phyloP scores from a whole-genome alignment of 2,113 vertebrate species.

The Collichthys lucidus region DNA sequence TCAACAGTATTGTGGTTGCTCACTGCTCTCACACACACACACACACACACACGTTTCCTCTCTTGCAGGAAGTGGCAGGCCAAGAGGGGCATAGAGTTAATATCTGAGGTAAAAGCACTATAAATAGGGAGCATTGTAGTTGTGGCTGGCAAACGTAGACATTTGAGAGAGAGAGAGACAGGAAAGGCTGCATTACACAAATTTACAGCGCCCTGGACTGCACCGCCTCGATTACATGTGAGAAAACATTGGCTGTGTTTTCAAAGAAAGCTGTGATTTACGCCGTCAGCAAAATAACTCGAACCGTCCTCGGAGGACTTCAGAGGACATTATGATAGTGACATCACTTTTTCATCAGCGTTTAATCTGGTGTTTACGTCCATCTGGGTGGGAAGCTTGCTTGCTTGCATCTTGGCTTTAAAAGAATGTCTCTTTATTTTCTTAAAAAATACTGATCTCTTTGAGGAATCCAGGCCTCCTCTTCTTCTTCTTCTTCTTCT shows the following conservation, averaged over 20 bases:
- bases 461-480: neutral
- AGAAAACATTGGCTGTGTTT: constrained; percentile 69
- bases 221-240: constrained; percentile 57
- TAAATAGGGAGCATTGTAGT: constrained; percentile 83
- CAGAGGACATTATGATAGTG: constrained; percentile 32
- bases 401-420: constrained; percentile 6
- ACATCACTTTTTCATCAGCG: constrained; percentile 22
- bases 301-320: constrained; percentile 23
- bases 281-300: constrained; percentile 58
- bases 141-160: constrained; percentile 58
- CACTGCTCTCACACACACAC: constrained; percentile 35
- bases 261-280: constrained; percentile 53
- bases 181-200: constrained; percentile 63
- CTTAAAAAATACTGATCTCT: neutral
- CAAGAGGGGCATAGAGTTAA: constrained; percentile 70
- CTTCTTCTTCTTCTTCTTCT: neutral
- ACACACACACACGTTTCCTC: constrained; percentile 68
- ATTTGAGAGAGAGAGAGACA: constrained; percentile 50
- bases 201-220: constrained; percentile 53
- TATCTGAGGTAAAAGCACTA: constrained; percentile 78
- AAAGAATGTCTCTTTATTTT: neutral
- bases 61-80: constrained; percentile 72
- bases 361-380: constrained; percentile 34
- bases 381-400: neutral
- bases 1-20: constrained; percentile 53